Base-by-base conservation (phyloP, 2,888 invertebrate genomes). In the Lochmaea crataegi region DNA sequence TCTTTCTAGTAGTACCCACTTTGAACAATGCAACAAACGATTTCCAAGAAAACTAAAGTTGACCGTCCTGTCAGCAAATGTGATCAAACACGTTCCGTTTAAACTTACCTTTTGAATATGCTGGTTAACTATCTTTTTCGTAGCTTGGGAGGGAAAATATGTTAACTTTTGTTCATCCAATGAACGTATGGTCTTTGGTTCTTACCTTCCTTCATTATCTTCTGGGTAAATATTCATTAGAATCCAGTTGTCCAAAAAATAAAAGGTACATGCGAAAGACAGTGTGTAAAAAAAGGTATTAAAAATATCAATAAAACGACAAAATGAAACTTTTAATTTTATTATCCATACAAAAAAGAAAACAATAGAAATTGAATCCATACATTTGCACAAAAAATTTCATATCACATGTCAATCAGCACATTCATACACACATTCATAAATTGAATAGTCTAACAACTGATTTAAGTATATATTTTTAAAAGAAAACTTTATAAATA, bases 401-500 rank as follows among this genome's bases (percentile, higher is more conserved):
- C 78, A 77, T 80, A 81, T 81, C 80, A 81, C 82, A 82, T 78
- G 77, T 81, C 81, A 82, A 77, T 77, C 80, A 79, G 77, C 78
- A 79, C 80, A 79, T 80, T 79, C 81, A 78, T 78, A 77, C 81
- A 80, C 75, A 78, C 81, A 78, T 76, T 72, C 79, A 77, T 75
- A 76, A 80, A 81, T 81, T 80, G 75, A 80, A 82, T 77, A 79
- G 74, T 76, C 79, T 79, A 81, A 79, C 79, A 82, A 80, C 77
- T 81, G 79, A 81, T 82, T 82, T 82, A 82, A 82, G 81, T 81
- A 82, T 83, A 82, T 84, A 82, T 82, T 83, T 83, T 83, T 83
- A 74, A 85, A 84, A 83, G 84, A 81, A 84, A 84, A 76, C 74
- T 84, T 85, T 84, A 84, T 84, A 85, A 85, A 85, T 85, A 84